Evolutionary conservation across 2,113 vertebrate species (phyloP).

Genomic region (Gorsachius goisagi): DNA sequence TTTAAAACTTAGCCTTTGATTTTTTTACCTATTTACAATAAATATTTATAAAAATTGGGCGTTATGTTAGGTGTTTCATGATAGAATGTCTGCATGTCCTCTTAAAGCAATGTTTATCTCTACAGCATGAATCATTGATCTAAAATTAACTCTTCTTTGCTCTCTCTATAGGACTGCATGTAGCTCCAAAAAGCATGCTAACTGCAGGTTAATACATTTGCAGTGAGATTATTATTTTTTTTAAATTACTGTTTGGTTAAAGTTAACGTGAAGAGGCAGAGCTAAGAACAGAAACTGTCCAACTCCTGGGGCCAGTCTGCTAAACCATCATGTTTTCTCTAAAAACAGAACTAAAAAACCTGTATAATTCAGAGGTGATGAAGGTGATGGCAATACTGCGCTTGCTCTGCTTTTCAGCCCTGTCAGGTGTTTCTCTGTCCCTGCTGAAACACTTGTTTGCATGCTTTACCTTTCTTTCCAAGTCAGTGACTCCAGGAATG

Average conservation of each 20-base stretch:
- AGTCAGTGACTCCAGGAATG: constrained; percentile 37
- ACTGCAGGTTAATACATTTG: background rate
- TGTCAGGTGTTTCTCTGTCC: background rate
- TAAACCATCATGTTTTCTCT: background rate
- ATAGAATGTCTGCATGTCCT: background rate
- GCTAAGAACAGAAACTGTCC: background rate
- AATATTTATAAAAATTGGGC: background rate
- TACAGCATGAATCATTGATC: background rate
- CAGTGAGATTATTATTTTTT: background rate
- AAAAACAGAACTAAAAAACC: background rate
- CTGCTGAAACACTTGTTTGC: background rate
- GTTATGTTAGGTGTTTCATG: background rate
- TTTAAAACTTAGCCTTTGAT: background rate
- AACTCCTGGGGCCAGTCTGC: background rate
- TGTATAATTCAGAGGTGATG: background rate
- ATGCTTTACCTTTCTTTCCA: constrained; percentile 32
- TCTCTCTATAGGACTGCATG: background rate
- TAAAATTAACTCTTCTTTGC: background rate
- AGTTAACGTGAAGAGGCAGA: background rate
- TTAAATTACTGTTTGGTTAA: background rate
- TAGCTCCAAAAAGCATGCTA: background rate
- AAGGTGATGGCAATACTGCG: background rate
- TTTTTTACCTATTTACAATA: background rate
- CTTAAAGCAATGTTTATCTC: background rate
- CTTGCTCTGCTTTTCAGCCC: background rate